These are phyloP conservation scores for Gortyna flavago DNA, from an alignment of 2,888 invertebrate species.

Conservation along the genomic window DNA sequence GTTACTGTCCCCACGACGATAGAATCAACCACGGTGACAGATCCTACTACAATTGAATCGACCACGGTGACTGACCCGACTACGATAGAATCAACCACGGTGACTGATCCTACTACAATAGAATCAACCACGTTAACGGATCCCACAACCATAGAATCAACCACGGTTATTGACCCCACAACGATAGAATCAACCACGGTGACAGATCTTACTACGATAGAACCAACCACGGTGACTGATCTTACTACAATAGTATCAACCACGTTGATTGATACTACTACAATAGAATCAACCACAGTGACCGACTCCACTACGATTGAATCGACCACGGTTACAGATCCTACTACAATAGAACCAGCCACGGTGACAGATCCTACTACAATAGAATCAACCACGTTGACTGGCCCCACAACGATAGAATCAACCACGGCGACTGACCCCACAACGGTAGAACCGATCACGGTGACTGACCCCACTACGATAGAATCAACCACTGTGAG, in stretches of 20 bases:
- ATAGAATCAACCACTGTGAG: not conserved
- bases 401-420: constrained; percentile 2
- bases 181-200: not conserved
- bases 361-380: constrained; percentile 8
- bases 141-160: not conserved
- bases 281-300: not conserved
- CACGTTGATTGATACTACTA: not conserved
- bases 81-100: constrained; percentile 3
- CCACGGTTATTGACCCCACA: not conserved
- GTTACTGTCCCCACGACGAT: constrained; percentile 7
- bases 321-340: not conserved
- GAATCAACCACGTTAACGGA: constrained; percentile 2
- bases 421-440: not conserved
- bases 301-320: constrained; percentile 13
- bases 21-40: constrained; percentile 5
- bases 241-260: not conserved
- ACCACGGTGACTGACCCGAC: not conserved
- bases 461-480: not conserved
- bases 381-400: constrained; percentile 11
- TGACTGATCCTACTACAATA: constrained; percentile 14
- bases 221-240: not conserved
- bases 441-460: constrained; percentile 11
- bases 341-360: not conserved
- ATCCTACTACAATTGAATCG: not conserved
- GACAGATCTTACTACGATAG: constrained; percentile 3